Percentiles rank a stretch among this genome's conserved stretches.
Evolutionary conservation across 2,797 vertebrate species (phyloP).

Genomic region (Bovichtus diacanthus): DNA sequence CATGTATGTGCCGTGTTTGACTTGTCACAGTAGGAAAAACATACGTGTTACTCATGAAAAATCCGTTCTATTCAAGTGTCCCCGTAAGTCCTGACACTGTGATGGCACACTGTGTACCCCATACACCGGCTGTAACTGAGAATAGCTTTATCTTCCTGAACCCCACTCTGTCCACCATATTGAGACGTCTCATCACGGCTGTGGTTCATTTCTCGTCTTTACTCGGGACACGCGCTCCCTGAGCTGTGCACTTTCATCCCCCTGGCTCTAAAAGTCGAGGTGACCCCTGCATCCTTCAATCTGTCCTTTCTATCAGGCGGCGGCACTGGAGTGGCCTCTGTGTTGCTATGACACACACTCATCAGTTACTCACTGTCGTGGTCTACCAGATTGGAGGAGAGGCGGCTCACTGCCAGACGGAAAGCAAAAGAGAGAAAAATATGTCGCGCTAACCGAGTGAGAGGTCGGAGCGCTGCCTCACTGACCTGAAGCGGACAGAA

Average conservation of each 20-base stretch:
- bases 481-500: not conserved
- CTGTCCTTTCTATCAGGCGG: not conserved
- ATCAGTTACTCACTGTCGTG: slow-evolving; percentile 8
- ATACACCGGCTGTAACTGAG: too few species aligned
- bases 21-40: too few species aligned
- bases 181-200: not conserved
- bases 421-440: not conserved
- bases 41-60: not conserved
- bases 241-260: too few species aligned
- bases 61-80: not conserved
- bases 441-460: not conserved
- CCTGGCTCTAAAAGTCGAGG: not conserved
- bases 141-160: too few species aligned
- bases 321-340: not conserved
- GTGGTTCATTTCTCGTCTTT: too few species aligned
- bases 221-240: too few species aligned
- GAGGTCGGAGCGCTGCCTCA: not conserved
- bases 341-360: slow-evolving; percentile 24
- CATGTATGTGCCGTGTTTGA: too few species aligned
- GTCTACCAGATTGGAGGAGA: slow-evolving; percentile 7
- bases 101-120: too few species aligned
- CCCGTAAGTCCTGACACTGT: not conserved
- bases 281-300: not conserved
- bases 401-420: slow-evolving; percentile 6
- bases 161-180: not conserved